Conservation (phyloP, 2,797 vertebrate genomes). For the Anguilla anguilla region DNA sequence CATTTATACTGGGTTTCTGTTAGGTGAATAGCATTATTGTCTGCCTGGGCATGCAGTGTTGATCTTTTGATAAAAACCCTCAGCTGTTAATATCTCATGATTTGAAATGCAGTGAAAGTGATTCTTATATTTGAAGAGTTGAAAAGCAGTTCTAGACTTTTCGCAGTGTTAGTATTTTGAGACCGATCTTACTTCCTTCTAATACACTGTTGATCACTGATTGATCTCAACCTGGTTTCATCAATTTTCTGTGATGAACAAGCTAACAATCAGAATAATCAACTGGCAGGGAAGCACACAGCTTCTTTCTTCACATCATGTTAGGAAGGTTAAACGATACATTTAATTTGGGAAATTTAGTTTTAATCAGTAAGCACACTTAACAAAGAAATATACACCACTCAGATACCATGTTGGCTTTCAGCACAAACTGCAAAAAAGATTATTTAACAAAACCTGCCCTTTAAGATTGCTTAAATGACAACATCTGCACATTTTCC, state of each 20-base stretch:
- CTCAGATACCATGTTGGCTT: no score
- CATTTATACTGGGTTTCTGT: not conserved
- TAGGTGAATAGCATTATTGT: not conserved
- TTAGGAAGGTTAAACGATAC: not conserved
- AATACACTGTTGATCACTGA: no score
- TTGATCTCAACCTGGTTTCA: not conserved
- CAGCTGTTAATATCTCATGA: not conserved
- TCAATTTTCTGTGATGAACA: not conserved
- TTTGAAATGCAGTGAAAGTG: not conserved
- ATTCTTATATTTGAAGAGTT: not conserved
- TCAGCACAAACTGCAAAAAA: no score
- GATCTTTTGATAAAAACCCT: not conserved
- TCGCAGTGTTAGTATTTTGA: no score
- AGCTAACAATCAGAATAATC: not conserved
- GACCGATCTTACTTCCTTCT: no score
- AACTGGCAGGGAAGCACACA: not conserved
- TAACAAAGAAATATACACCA: no score
- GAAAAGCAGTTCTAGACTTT: no score
- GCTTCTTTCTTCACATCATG: not conserved
- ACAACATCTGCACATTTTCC: no score
- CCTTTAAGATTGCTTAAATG: no score
- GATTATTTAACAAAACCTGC: no score
- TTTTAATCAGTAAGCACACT: no score
- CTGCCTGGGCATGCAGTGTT: not conserved
- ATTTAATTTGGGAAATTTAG: not conserved